Percentiles rank a stretch among this genome's conserved stretches.
Conservation (phyloP, 2,888 invertebrate species). For the Lasioglossum oenotherae region DNA sequence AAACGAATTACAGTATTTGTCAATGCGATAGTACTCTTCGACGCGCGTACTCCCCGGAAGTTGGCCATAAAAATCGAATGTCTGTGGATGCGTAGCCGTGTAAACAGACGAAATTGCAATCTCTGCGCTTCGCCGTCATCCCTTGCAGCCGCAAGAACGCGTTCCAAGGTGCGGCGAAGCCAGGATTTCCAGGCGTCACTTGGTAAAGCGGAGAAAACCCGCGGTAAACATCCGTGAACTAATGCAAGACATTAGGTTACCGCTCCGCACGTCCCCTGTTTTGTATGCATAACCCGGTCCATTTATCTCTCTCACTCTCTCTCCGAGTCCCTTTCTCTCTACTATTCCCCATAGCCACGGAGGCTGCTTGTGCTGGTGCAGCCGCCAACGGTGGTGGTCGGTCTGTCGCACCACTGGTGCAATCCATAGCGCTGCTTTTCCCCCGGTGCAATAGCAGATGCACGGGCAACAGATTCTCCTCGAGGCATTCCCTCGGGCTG, state of each 20-base stretch:
- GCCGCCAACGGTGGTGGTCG: conserved; percentile 25
- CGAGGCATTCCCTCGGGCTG: conserved; percentile 59
- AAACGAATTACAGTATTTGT: neutral
- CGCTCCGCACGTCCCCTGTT: conserved; percentile 46
- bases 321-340: neutral
- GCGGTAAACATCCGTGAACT: conserved; percentile 46
- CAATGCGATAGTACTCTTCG: neutral
- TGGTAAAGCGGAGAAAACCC: conserved; percentile 21
- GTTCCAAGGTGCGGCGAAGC: neutral
- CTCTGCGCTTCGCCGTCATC: neutral
- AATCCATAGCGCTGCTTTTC: conserved; percentile 32
- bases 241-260: conserved; percentile 49
- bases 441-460: conserved; percentile 32
- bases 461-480: conserved; percentile 56
- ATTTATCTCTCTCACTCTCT: neutral
- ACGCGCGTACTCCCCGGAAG: neutral
- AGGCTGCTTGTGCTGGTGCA: conserved; percentile 18
- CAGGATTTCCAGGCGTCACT: conserved; percentile 13
- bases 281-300: conserved; percentile 63
- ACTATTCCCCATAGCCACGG: conserved; percentile 17
- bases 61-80: neutral
- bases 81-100: neutral
- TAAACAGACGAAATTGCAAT: neutral
- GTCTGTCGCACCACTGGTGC: conserved; percentile 32
- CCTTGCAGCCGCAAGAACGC: neutral